These are phyloP conservation scores for Apis florea DNA, from an alignment of 1,140 invertebrate genomes.

Conservation along the genomic window DNA sequence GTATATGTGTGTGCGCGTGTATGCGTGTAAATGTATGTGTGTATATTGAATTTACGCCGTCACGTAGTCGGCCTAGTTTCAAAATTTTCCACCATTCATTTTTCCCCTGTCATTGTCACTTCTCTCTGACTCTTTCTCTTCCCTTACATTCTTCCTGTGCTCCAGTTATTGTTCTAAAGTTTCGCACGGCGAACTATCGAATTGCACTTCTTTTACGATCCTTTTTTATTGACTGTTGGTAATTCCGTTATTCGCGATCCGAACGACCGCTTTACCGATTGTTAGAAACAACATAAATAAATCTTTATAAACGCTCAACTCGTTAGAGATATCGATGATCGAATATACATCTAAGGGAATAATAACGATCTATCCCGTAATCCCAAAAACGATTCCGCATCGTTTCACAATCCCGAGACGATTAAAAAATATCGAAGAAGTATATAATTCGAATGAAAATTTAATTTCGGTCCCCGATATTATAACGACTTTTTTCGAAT, in stretches of 20 bases:
- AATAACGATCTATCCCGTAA: too few species aligned
- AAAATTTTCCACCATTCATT: neutral
- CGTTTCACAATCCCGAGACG: neutral
- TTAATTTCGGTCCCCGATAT: neutral
- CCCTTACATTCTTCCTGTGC: neutral
- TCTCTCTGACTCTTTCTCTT: neutral
- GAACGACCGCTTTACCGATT: neutral
- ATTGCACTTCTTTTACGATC: conserved; percentile 14
- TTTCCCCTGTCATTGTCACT: neutral
- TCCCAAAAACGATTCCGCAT: neutral
- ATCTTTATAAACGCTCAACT: conserved; percentile 4
- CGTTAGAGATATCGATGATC: neutral
- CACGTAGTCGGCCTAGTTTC: conserved; percentile 33
- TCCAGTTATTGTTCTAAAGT: conserved; percentile 11
- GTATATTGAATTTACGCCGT: conserved; percentile 26
- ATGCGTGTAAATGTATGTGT: too few species aligned
- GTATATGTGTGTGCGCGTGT: too few species aligned
- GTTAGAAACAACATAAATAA: conserved; percentile 11
- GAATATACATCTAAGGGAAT: too few species aligned
- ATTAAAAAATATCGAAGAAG: neutral
- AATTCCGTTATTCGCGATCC: neutral
- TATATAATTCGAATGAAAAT: too few species aligned
- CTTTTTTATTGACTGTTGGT: conserved; percentile 6
- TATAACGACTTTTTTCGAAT: neutral
- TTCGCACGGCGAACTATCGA: conserved; percentile 15